A percentile compares a stretch with the other conserved stretches of the same genome.
These are phyloP conservation scores for Neomonachus schauinslandi DNA, from an alignment of 2,113 vertebrate species.

Conservation along the genomic window DNA sequence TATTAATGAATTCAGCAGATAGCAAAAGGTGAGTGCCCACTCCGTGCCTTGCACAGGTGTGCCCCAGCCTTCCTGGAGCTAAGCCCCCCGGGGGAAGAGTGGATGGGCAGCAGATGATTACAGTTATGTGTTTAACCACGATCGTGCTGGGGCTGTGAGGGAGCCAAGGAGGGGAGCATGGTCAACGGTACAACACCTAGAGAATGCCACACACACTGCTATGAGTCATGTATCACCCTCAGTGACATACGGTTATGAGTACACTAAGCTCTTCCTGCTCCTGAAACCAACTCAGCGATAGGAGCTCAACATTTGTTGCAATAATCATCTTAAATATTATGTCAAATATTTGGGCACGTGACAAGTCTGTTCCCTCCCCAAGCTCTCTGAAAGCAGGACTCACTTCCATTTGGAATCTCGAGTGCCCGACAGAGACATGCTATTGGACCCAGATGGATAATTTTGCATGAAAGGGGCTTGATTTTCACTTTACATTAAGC, in stretches of 20 bases:
- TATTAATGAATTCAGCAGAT: background rate
- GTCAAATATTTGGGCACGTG: background rate
- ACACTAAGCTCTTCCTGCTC: background rate
- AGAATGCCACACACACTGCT: background rate
- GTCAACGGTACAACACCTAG: fast-evolving
- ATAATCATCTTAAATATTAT: background rate
- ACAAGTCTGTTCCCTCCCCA: background rate
- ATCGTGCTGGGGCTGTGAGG: background rate
- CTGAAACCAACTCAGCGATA: background rate
- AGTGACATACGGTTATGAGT: no score
- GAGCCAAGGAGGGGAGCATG: background rate
- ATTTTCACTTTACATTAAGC: background rate
- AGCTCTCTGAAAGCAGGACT: background rate
- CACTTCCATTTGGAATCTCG: background rate
- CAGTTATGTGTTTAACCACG: background rate
- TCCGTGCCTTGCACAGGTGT: background rate
- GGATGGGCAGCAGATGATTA: background rate
- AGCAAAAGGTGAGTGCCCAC: background rate
- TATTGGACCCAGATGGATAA: no score
- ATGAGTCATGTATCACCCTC: background rate
- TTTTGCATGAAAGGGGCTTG: background rate
- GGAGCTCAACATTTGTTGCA: background rate
- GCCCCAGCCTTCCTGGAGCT: background rate
- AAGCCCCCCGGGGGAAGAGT: background rate
- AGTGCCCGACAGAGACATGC: background rate